These are phyloP conservation scores for Electrona antarctica DNA, from an alignment of 2,113 vertebrate genomes.

Conservation along the genomic window DNA sequence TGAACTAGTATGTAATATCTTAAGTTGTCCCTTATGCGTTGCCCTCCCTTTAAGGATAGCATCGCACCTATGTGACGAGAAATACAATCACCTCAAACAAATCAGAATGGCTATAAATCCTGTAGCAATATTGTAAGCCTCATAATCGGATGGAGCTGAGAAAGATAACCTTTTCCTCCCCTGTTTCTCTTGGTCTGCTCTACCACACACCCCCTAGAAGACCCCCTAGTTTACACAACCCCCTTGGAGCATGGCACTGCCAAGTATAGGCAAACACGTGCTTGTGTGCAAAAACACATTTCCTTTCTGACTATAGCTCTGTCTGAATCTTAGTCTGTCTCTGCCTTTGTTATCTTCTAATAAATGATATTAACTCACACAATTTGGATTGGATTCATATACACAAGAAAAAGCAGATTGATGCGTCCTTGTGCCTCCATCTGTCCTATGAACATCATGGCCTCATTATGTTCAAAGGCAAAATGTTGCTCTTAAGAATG, in stretches of 20 bases:
- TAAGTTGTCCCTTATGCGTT: too few species aligned
- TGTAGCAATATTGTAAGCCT: background rate
- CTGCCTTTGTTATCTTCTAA: background rate
- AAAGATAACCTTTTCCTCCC: slow-evolving; percentile 16
- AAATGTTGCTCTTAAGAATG: slow-evolving; percentile 22
- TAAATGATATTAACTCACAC: too few species aligned
- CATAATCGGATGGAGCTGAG: slow-evolving; percentile 70
- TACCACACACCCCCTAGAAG: slow-evolving; percentile 12
- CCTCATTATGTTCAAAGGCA: slow-evolving; percentile 8
- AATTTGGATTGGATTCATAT: background rate
- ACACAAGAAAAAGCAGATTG: background rate
- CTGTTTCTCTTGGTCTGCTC: slow-evolving; percentile 24
- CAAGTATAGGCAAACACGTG: slow-evolving; percentile 6
- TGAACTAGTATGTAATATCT: too few species aligned
- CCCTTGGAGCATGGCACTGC: slow-evolving; percentile 47
- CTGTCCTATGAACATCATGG: slow-evolving; percentile 8
- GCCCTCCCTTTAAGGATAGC: too few species aligned
- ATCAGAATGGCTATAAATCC: too few species aligned
- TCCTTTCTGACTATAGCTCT: background rate
- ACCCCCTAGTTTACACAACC: slow-evolving; percentile 53
- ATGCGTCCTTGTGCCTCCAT: background rate
- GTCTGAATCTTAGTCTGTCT: background rate
- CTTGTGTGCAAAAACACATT: background rate
- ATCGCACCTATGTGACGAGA: too few species aligned
- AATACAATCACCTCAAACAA: too few species aligned